phyloP scores from a whole-genome alignment of 1,140 invertebrate genomes.

The Bombus waltoni region DNA sequence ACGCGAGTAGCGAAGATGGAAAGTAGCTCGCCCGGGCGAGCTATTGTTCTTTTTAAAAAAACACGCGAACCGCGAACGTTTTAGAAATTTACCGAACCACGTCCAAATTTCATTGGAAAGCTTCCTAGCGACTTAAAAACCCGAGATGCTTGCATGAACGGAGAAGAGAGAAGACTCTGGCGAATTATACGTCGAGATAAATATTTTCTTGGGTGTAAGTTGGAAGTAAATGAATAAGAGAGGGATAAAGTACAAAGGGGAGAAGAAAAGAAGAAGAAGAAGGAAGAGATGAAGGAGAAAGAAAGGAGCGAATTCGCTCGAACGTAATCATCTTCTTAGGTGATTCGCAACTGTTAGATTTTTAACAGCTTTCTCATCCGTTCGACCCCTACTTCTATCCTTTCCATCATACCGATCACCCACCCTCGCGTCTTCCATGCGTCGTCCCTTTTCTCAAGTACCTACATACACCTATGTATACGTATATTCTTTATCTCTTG shows the following conservation, averaged over 20 bases:
- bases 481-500: neutral
- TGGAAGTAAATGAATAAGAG: neutral
- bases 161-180: accelerated
- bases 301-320: constrained; percentile 35
- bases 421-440: neutral
- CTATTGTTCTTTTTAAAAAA: constrained; percentile 3
- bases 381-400: constrained; percentile 32
- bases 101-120: neutral
- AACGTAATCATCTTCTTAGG: constrained; percentile 50
- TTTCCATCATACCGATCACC: constrained; percentile 2
- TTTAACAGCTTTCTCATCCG: constrained; percentile 61
- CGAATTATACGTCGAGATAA: too few relatives aligned
- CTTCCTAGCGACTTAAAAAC: neutral
- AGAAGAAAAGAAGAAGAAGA: neutral
- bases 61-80: neutral
- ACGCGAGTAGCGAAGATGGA: constrained; percentile 28
- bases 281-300: neutral
- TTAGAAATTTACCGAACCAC: neutral
- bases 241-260: neutral
- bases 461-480: constrained; percentile 10
- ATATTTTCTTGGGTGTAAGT: constrained; percentile 1
- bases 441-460: constrained; percentile 45
- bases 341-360: constrained; percentile 57
- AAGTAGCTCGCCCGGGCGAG: constrained; percentile 19
- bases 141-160: neutral